Percentiles rank a stretch among this genome's conserved stretches.
Conservation (phyloP, 2,888 invertebrate species). For the Falcaria lacertinaria region DNA sequence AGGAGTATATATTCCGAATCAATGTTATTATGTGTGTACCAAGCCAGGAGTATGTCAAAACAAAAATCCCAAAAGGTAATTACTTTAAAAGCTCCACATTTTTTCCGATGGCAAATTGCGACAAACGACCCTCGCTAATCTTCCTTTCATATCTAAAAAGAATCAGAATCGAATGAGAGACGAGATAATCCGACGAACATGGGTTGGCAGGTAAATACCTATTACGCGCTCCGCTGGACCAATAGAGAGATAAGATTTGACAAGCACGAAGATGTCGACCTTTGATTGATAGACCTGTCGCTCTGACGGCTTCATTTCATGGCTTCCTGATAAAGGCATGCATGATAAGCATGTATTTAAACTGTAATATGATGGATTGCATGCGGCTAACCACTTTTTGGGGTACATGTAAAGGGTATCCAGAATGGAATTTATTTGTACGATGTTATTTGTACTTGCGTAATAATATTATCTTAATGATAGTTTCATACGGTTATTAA, state of each 20-base stretch:
- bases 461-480: no score
- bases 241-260: slow-evolving; percentile 63
- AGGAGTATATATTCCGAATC: no score
- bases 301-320: slow-evolving; percentile 66
- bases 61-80: background rate
- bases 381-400: background rate
- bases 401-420: slow-evolving; percentile 5
- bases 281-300: slow-evolving; percentile 64
- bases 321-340: slow-evolving; percentile 54
- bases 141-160: slow-evolving; percentile 51
- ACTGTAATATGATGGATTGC: slow-evolving; percentile 15
- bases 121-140: slow-evolving; percentile 50
- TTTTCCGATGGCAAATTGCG: slow-evolving; percentile 23
- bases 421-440: background rate
- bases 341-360: slow-evolving; percentile 29
- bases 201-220: slow-evolving; percentile 72
- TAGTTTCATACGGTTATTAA: no score
- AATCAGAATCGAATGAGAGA: slow-evolving; percentile 56
- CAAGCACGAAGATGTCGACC: slow-evolving; percentile 36
- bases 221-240: slow-evolving; percentile 70
- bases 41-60: background rate
- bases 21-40: background rate
- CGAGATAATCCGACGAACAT: slow-evolving; percentile 58
- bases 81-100: slow-evolving; percentile 1
- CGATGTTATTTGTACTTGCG: no score